Percentiles rank a stretch among this genome's conserved stretches.
phyloP scores from a whole-genome alignment of 2,113 vertebrate genomes.

The Empidonax alnorum region DNA sequence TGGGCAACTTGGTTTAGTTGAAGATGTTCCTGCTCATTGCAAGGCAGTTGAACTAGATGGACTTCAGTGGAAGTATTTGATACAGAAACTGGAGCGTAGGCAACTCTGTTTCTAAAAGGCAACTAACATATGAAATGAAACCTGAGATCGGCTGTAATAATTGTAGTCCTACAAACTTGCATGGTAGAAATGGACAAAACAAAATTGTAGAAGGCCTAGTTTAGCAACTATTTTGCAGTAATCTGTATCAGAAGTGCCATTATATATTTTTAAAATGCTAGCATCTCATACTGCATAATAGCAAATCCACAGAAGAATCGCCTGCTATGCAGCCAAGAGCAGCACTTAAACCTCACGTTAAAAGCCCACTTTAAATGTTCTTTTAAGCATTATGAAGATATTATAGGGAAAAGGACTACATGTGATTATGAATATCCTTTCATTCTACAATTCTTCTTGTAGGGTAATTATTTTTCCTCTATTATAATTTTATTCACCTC shows the following conservation, averaged over 20 bases:
- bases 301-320: background rate
- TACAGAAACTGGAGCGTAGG: background rate
- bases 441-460: background rate
- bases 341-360: background rate
- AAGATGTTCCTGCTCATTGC: background rate
- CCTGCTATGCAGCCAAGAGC: background rate
- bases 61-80: background rate
- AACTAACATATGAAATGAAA: background rate
- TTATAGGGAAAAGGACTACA: background rate
- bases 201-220: background rate
- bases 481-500: background rate
- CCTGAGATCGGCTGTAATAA: background rate
- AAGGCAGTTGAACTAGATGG: background rate
- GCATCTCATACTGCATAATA: background rate
- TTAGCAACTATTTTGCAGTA: background rate
- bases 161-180: background rate
- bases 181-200: background rate
- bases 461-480: background rate
- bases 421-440: background rate
- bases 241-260: background rate
- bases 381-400: background rate
- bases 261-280: background rate
- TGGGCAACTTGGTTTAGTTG: background rate
- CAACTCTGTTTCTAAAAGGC: background rate
- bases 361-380: background rate